A percentile compares a stretch with the other conserved stretches of the same genome.
These are phyloP conservation scores for Semnornis frantzii DNA, from an alignment of 2,113 vertebrate species.

Conservation along the genomic window DNA sequence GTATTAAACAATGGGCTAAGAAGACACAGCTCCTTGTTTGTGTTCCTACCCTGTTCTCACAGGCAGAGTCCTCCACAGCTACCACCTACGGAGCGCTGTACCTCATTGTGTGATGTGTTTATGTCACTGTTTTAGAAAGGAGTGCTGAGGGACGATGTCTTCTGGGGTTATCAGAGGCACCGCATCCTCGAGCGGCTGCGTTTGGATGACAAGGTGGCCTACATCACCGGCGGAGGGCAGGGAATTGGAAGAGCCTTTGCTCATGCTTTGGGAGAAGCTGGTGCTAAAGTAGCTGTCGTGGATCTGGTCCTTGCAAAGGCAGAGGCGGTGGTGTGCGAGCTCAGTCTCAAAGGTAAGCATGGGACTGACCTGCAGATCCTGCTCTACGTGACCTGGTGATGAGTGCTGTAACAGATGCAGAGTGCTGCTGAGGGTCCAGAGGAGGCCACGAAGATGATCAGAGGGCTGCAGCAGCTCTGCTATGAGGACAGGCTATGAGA, in stretches of 20 bases:
- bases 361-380: not conserved
- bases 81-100: not conserved
- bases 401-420: fast-evolving
- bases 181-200: conserved; percentile 78
- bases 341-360: conserved; percentile 77
- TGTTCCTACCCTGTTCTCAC: not conserved
- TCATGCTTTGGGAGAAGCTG: conserved; percentile 79
- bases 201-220: conserved; percentile 78
- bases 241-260: conserved; percentile 83
- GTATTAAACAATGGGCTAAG: not conserved
- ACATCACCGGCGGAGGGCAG: conserved; percentile 79
- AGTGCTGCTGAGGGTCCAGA: no score
- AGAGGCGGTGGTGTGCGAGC: conserved; percentile 73
- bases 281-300: conserved; percentile 80
- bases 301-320: conserved; percentile 79
- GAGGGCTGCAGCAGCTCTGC: no score
- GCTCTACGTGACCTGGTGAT: fast-evolving
- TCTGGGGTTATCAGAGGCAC: conserved; percentile 66
- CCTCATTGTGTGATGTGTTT: fast-evolving
- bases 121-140: not conserved
- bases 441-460: no score
- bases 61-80: not conserved
- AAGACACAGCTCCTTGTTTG: not conserved
- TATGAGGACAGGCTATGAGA: no score
- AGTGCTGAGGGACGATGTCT: conserved; percentile 72